phyloP scores from a whole-genome alignment of 2,888 invertebrate species.

The Drosophila neotestacea region DNA sequence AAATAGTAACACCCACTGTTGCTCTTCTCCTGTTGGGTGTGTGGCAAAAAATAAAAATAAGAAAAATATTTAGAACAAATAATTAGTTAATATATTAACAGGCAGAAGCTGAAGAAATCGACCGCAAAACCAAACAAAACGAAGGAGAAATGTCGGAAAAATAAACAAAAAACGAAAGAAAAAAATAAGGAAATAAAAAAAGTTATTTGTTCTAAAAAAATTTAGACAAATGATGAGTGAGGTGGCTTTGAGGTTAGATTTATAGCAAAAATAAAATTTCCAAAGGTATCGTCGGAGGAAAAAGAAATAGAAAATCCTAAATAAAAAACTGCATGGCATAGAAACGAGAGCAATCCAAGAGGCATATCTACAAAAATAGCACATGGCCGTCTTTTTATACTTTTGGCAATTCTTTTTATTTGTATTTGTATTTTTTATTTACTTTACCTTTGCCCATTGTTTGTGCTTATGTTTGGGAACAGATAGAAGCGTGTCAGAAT shows the following conservation, averaged over 20 bases:
- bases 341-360: conserved; percentile 64
- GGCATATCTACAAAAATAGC: conserved; percentile 57
- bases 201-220: conserved; percentile 29
- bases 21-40: conserved; percentile 7
- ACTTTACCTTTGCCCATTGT: conserved; percentile 47
- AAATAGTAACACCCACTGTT: conserved; percentile 59
- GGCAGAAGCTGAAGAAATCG: conserved; percentile 28
- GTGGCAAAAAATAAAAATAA: conserved; percentile 10
- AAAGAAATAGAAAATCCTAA: conserved; percentile 12
- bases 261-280: conserved; percentile 74
- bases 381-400: conserved; percentile 56
- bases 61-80: conserved; percentile 25
- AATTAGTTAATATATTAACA: conserved; percentile 59
- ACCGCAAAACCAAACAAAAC: conserved; percentile 64
- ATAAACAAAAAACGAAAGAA: conserved; percentile 64
- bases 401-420: conserved; percentile 43
- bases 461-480: conserved; percentile 46
- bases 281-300: conserved; percentile 45
- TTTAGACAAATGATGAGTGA: conserved; percentile 81
- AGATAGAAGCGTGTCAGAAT: conserved; percentile 76
- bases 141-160: conserved; percentile 57
- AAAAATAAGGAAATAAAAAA: conserved; percentile 25
- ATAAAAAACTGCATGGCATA: conserved; percentile 45
- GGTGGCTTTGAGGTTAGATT: conserved; percentile 73
- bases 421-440: conserved; percentile 50